Percentiles rank a stretch among this genome's conserved stretches.
These are phyloP conservation scores for Drosophila kambysellisi DNA, from an alignment of 2,888 invertebrate genomes.

Conservation along the genomic window DNA sequence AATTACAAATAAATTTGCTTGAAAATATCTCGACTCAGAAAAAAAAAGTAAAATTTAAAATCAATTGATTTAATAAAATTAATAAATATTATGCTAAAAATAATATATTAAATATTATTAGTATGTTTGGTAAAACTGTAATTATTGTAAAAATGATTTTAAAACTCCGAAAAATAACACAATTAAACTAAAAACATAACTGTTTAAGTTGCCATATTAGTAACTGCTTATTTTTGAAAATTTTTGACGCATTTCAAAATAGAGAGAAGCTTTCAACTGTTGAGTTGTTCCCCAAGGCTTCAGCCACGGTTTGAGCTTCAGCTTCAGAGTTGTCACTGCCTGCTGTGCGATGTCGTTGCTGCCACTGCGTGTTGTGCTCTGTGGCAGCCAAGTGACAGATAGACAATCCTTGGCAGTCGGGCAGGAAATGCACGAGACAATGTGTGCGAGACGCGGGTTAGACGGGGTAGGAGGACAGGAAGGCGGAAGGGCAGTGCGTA, in stretches of 20 bases:
- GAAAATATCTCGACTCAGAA: too few species aligned
- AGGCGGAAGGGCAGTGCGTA: constrained; percentile 40
- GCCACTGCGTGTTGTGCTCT: constrained; percentile 32
- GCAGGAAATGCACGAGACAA: constrained; percentile 62
- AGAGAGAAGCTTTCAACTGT: constrained; percentile 51
- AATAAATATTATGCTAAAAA: too few species aligned
- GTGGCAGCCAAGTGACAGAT: constrained; percentile 75
- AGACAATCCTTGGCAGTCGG: constrained; percentile 60
- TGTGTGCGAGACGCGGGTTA: constrained; percentile 3
- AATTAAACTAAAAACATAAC: neutral
- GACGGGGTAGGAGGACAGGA: constrained; percentile 1
- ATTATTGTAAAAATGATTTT: neutral
- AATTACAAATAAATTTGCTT: too few species aligned
- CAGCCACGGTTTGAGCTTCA: neutral
- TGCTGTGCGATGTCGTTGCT: constrained; percentile 33
- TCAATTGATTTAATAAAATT: neutral
- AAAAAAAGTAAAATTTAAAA: neutral
- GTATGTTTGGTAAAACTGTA: too few species aligned
- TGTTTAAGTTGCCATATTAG: neutral
- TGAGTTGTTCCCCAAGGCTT: constrained; percentile 30
- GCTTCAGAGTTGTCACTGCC: constrained; percentile 43
- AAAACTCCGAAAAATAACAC: neutral
- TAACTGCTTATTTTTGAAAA: neutral
- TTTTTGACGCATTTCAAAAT: constrained; percentile 19
- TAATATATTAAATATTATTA: too few species aligned